phyloP scores from a whole-genome alignment of 2,113 vertebrate species.

The Dipodomys ordii region DNA sequence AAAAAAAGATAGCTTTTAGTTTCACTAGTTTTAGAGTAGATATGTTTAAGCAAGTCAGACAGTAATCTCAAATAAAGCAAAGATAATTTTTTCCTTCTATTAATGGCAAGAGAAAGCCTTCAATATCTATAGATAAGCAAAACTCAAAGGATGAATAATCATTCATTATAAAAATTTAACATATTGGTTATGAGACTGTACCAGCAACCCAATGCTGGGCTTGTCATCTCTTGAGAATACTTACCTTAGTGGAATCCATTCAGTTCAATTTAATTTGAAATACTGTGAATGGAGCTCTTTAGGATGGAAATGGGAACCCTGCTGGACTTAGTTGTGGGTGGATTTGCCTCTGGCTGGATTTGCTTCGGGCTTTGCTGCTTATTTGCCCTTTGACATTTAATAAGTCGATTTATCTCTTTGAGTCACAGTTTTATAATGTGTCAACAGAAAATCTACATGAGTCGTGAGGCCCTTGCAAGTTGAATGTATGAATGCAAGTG shows the following conservation, averaged over 20 bases:
- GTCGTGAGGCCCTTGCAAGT: neutral
- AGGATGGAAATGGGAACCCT: neutral
- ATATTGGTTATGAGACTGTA: neutral
- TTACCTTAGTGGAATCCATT: neutral
- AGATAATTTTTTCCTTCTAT: neutral
- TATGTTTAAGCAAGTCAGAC: neutral
- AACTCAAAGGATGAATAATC: neutral
- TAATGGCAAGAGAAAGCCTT: neutral
- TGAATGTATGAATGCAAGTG: neutral
- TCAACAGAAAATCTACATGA: neutral
- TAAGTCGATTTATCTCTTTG: neutral
- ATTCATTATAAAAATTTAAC: neutral
- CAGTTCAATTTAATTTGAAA: no score
- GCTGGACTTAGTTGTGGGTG: neutral
- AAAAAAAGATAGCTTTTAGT: neutral
- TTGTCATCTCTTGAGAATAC: neutral
- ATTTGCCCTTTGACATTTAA: conserved; percentile 7
- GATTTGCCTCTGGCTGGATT: neutral
- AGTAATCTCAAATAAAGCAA: neutral
- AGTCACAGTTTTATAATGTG: neutral
- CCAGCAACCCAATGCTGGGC: neutral
- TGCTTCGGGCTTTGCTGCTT: neutral
- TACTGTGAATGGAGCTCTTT: neutral
- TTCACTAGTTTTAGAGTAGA: neutral
- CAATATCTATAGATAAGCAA: neutral